These are phyloP conservation scores for Spisula subtruncata DNA, from an alignment of 2,888 invertebrate genomes.

Conservation along the genomic window DNA sequence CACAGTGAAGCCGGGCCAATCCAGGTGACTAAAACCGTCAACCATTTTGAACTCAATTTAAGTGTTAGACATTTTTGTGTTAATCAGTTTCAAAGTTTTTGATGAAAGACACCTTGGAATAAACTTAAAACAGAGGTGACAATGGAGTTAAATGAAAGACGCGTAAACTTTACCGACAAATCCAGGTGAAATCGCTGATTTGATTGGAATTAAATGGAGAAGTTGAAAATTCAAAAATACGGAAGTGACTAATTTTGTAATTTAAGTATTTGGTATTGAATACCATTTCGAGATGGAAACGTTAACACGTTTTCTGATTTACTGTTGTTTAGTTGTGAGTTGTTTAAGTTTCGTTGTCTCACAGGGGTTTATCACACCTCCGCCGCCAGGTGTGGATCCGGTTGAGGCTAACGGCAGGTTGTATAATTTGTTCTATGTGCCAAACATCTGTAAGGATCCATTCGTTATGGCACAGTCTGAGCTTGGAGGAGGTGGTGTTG, in stretches of 20 bases:
- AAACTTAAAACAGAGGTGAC: not conserved
- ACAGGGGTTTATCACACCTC: constrained; percentile 75
- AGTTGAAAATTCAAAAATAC: constrained; percentile 20
- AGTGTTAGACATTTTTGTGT: not conserved
- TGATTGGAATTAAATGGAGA: not conserved
- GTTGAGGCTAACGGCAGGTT: constrained; percentile 80
- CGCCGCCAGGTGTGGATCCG: constrained; percentile 76
- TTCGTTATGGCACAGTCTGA: constrained; percentile 55
- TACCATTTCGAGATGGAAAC: not conserved
- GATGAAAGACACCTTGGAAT: not conserved
- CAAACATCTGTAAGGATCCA: constrained; percentile 78
- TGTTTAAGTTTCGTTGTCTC: not conserved
- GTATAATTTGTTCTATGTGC: constrained; percentile 79
- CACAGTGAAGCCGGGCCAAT: constrained; percentile 34
- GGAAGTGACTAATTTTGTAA: constrained; percentile 48
- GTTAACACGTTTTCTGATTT: not conserved
- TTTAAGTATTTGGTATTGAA: not conserved
- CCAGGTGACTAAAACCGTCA: constrained; percentile 66
- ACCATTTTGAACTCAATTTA: constrained; percentile 64
- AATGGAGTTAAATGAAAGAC: not conserved
- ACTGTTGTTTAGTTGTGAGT: not conserved
- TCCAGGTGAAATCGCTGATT: not conserved
- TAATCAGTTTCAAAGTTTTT: not conserved
- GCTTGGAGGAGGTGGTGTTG: constrained; percentile 67
- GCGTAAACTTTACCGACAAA: not conserved